Conservation (phyloP, 2,888 invertebrate genomes). For the Taenaris catops region DNA sequence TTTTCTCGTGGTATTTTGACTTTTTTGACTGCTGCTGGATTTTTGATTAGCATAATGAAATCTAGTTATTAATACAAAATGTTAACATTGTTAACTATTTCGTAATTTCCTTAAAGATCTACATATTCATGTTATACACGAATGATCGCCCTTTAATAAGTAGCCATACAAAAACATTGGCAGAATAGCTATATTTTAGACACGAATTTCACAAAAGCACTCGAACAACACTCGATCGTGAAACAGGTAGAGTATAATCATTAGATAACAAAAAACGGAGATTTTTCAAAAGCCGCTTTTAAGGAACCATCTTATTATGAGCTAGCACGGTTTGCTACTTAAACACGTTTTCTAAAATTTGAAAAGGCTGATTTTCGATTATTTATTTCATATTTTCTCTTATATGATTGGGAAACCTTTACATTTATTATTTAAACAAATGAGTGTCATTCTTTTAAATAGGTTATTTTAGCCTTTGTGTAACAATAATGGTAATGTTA, state of each 20-base stretch:
- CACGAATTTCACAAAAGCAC: conserved; percentile 6
- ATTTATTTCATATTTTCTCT: conserved; percentile 3
- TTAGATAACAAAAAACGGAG: conserved; percentile 50
- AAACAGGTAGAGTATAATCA: conserved; percentile 28
- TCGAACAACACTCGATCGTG: conserved; percentile 11
- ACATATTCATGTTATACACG: too few species aligned
- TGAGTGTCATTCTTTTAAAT: too few species aligned
- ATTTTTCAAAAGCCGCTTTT: conserved; percentile 36
- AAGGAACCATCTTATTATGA: conserved; percentile 66
- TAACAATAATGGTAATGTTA: too few species aligned
- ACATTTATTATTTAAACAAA: too few species aligned
- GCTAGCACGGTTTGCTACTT: conserved; percentile 61
- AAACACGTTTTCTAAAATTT: conserved; percentile 71
- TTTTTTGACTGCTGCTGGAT: too few species aligned
- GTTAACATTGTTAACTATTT: too few species aligned
- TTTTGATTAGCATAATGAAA: too few species aligned
- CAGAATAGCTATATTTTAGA: conserved; percentile 2
- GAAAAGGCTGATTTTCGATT: conserved; percentile 31
- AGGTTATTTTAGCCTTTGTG: too few species aligned
- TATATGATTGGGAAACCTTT: not conserved
- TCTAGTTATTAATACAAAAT: too few species aligned
- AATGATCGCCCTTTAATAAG: too few species aligned
- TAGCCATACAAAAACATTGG: conserved; percentile 1
- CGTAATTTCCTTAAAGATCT: too few species aligned
- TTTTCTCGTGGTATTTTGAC: too few species aligned